Evolutionary conservation across 2,888 invertebrate species (phyloP).

Genomic region (Pegoplata infirma): DNA sequence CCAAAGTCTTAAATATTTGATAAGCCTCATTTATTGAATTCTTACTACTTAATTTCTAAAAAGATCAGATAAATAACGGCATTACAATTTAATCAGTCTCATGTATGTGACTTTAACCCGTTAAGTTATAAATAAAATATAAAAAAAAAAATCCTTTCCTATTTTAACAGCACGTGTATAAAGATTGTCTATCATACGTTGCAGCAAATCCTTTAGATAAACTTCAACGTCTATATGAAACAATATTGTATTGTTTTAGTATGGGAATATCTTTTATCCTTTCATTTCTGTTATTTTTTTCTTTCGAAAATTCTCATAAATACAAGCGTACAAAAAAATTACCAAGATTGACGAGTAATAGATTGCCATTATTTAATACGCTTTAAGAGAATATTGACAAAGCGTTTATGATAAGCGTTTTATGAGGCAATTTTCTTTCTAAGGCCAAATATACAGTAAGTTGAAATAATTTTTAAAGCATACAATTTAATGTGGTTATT

Average conservation of each 20-base stretch:
- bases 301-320: slow-evolving; percentile 19
- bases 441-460: background rate
- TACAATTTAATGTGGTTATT: slow-evolving; percentile 60
- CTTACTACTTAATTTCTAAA: background rate
- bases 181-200: background rate
- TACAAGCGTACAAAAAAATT: slow-evolving; percentile 16
- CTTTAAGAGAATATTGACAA: slow-evolving; percentile 68
- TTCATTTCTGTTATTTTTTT: too few relatives aligned
- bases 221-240: slow-evolving; percentile 21
- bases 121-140: background rate
- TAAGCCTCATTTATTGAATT: background rate
- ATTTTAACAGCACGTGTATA: slow-evolving; percentile 38
- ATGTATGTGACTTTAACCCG: slow-evolving; percentile 38
- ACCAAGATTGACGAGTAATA: slow-evolving; percentile 50
- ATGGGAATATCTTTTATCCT: too few relatives aligned
- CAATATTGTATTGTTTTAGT: slow-evolving; percentile 2
- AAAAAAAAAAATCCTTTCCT: background rate
- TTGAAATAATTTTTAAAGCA: slow-evolving; percentile 1
- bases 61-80: slow-evolving; percentile 1
- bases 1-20: background rate
- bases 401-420: slow-evolving; percentile 70
- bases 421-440: slow-evolving; percentile 63
- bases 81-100: slow-evolving; percentile 40
- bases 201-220: slow-evolving; percentile 54
- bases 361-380: slow-evolving; percentile 38